These are phyloP conservation scores for Glyphotaelius pellucidus DNA, from an alignment of 2,888 invertebrate genomes.

Conservation along the genomic window DNA sequence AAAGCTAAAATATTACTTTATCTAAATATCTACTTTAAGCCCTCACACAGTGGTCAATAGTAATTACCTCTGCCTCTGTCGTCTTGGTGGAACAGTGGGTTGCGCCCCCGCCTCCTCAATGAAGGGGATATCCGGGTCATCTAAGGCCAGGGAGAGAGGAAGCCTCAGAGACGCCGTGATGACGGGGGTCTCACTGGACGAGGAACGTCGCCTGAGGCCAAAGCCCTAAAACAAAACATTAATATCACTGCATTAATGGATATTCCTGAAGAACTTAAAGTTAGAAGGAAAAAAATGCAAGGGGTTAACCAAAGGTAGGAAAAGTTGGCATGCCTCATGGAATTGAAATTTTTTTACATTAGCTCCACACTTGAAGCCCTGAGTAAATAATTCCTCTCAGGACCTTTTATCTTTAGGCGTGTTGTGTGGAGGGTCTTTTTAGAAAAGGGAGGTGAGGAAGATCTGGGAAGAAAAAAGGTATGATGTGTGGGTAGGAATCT, in stretches of 20 bases:
- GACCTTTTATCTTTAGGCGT: too few species aligned
- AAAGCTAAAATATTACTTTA: too few species aligned
- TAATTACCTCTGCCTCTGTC: conserved; percentile 71
- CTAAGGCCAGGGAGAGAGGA: conserved; percentile 80
- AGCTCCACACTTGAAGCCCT: too few species aligned
- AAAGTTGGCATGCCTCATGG: not conserved
- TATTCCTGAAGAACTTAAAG: not conserved
- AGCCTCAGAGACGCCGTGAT: conserved; percentile 90
- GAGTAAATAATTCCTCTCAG: too few species aligned
- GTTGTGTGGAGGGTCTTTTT: too few species aligned
- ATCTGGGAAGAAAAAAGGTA: too few species aligned
- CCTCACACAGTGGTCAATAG: not conserved
- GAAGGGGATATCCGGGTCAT: conserved; percentile 82
- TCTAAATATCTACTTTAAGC: too few species aligned
- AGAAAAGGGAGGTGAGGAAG: too few species aligned
- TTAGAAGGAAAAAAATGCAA: not conserved
- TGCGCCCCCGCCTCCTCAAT: conserved; percentile 78
- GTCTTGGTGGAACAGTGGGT: conserved; percentile 74
- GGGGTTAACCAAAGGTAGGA: not conserved
- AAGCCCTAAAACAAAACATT: conserved; percentile 49
- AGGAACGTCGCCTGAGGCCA: conserved; percentile 77
- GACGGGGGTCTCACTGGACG: conserved; percentile 80
- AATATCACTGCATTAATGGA: not conserved
- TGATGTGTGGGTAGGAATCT: too few species aligned
- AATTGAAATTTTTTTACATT: not conserved